Percentiles rank a stretch among this genome's conserved stretches.
These are phyloP conservation scores for Vimba vimba DNA, from an alignment of 2,113 vertebrate genomes.

Conservation along the genomic window DNA sequence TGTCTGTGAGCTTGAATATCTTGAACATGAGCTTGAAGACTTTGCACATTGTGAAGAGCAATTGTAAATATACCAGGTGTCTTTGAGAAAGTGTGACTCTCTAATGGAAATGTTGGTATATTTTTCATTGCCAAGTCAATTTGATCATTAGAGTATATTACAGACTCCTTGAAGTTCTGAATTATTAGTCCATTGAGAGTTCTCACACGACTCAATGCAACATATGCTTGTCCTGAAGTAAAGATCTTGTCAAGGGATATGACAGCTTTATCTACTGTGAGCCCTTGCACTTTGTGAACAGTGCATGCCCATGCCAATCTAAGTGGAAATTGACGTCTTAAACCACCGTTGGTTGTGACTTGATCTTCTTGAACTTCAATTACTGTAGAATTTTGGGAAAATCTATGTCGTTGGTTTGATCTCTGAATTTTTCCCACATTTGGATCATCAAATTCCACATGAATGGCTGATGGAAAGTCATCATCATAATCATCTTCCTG, in stretches of 20 bases:
- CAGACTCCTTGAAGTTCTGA: conserved; percentile 30
- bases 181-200: conserved; percentile 30
- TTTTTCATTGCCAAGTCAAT: neutral
- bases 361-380: no score
- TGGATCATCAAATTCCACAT: conserved; percentile 36
- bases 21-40: conserved; percentile 34
- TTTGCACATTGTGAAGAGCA: conserved; percentile 38
- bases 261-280: conserved; percentile 37
- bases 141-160: conserved; percentile 27
- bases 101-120: neutral
- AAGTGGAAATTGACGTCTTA: neutral
- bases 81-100: neutral
- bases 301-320: neutral
- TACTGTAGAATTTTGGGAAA: no score
- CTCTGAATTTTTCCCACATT: no score
- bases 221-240: conserved; percentile 51
- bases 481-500: neutral
- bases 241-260: conserved; percentile 42
- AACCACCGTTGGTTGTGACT: neutral
- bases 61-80: neutral
- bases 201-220: conserved; percentile 19
- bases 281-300: conserved; percentile 45
- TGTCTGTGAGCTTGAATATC: no score
- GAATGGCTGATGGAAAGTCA: conserved; percentile 22
- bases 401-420: no score